Conservation (phyloP, 2,113 vertebrate species). For the Scomber colias region DNA sequence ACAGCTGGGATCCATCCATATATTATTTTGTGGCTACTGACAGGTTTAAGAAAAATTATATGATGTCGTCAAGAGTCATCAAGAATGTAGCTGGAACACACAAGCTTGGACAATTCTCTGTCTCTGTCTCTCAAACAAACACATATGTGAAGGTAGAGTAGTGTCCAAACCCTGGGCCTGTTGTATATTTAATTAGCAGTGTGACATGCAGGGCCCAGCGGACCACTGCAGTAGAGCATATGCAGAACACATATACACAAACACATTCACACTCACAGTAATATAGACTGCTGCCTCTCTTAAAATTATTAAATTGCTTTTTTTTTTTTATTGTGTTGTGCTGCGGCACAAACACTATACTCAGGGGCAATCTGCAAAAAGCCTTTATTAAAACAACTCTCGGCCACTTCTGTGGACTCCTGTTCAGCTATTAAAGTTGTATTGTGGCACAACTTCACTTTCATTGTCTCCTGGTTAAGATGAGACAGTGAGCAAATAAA, state of each 20-base stretch:
- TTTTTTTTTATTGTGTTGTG: conserved; percentile 62
- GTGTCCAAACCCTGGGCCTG: neutral
- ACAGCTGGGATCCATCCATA: conserved; percentile 18
- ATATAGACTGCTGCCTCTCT: conserved; percentile 22
- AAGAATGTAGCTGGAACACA: neutral
- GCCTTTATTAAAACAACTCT: conserved; percentile 61
- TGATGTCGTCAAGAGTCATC: neutral
- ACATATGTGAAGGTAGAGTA: neutral
- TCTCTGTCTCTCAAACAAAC: neutral
- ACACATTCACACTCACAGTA: neutral
- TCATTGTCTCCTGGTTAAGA: conserved; percentile 34
- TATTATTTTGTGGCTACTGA: neutral
- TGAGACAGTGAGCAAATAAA: conserved; percentile 40
- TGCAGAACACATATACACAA: conserved; percentile 4
- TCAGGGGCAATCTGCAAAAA: conserved; percentile 45
- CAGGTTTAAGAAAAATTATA: neutral
- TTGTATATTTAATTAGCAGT: conserved; percentile 54
- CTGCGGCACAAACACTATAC: conserved; percentile 19
- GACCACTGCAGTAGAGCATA: conserved; percentile 33
- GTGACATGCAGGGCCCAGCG: conserved; percentile 13
- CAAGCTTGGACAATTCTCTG: neutral
- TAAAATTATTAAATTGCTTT: conserved; percentile 43
- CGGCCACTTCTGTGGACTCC: conserved; percentile 45
- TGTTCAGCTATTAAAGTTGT: conserved; percentile 39
- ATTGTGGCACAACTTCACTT: conserved; percentile 45